Evolutionary conservation across 2,113 vertebrate species (phyloP), one percentile per base, ranked within the genome.

Genomic region (Antennarius striatus): DNA sequence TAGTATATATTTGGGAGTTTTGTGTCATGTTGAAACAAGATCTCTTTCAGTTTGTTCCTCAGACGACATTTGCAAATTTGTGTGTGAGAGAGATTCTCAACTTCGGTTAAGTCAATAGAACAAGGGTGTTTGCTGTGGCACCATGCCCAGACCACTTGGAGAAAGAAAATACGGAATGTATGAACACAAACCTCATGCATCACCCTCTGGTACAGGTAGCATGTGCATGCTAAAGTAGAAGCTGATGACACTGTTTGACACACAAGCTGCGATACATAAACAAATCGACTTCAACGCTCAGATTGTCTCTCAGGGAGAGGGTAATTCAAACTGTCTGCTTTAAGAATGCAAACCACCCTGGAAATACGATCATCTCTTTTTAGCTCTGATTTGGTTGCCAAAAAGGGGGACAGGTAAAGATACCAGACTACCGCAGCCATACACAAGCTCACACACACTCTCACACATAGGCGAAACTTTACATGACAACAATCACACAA

Each of bases 61-160:
- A 54, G 79, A 78, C 77, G 72, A 59, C 70, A 52, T 81, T 63
- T 77, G 58, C 53, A 62, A 79, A 71, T 80, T 82, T 89, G 72
- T 84, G 71, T 81, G 68, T 71, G 57, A 58, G 73, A 69, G 48
- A 73, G 73, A 75, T 80, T 79, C 88, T 82, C 78, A 80, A 81
- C 77, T 83, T 79, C 82, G 77, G 88, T 89, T 89, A 84, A 85
- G 81, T 91, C 82, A 91, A 89, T 66, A 91, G 57, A n/a, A 71
- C 70, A 71, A 65, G 75, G 48, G 75, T 90, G 84, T 91, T 92
- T 93, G 73, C 84, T 53, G 49, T 92, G 92, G 88, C 88, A 63
- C 61, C 11, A 40, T 61, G 87, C 90, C 86, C 75, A 74, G 83
- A 74, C 56, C 29, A 47, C 39, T 49, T 49, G 51, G 40, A 77